Conservation (phyloP, 2,797 vertebrate genomes). For the Leontopithecus rosalia region DNA sequence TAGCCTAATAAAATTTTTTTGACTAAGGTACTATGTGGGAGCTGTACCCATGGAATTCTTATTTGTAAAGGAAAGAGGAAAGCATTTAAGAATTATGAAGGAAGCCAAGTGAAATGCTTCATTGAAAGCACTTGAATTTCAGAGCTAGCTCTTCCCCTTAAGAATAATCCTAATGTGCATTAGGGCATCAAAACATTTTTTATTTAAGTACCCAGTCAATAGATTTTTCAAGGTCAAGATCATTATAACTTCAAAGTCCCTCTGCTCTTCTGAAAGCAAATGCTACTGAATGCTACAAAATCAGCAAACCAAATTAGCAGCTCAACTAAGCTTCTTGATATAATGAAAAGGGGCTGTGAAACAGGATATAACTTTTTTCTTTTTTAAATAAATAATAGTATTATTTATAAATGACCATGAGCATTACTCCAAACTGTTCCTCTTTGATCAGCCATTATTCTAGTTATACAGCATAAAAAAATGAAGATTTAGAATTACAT, state of each 20-base stretch:
- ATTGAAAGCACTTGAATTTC: not conserved
- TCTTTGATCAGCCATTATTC: not conserved
- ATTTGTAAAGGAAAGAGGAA: slow-evolving; percentile 29
- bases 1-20: not conserved
- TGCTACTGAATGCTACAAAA: not conserved
- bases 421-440: not conserved
- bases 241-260: not conserved
- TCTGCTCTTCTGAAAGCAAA: slow-evolving; percentile 19
- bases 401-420: not conserved
- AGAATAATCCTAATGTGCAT: not conserved
- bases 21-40: slow-evolving; percentile 35
- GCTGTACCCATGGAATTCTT: not conserved
- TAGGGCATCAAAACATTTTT: not conserved
- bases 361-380: not conserved
- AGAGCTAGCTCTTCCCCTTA: not conserved
- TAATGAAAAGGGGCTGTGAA: not conserved
- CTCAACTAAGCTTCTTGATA: not conserved
- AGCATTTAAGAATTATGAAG: not conserved
- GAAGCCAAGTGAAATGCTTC: not conserved
- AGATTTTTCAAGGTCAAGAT: slow-evolving; percentile 6
- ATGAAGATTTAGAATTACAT: not conserved
- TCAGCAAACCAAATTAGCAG: not conserved
- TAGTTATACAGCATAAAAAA: not conserved
- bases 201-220: not conserved
- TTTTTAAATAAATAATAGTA: not conserved